Percentiles rank a stretch among this genome's conserved stretches.
Conservation (phyloP, 2,113 vertebrate species). For the Lepisosteus osseus region DNA sequence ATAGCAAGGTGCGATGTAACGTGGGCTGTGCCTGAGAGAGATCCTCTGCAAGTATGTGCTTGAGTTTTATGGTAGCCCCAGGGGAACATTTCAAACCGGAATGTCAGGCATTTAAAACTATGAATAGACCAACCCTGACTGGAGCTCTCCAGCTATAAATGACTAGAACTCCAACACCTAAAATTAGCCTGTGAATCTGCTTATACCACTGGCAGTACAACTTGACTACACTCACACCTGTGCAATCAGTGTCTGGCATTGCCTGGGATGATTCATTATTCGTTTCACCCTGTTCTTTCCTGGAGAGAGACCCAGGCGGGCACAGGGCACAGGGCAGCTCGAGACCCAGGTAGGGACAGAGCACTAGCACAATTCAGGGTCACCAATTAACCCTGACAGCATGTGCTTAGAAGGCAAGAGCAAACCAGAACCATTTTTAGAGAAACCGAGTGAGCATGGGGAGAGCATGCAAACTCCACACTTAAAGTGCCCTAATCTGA, state of each 20-base stretch:
- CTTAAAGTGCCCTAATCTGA: too few species aligned
- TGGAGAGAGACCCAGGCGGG: too few species aligned
- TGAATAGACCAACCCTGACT: constrained; percentile 2
- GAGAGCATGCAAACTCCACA: too few species aligned
- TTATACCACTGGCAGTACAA: too few species aligned
- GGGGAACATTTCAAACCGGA: constrained; percentile 33
- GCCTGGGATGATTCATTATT: neutral
- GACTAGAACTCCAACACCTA: neutral
- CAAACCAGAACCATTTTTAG: too few species aligned
- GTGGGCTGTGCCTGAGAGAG: constrained; percentile 7
- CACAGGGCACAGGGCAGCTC: too few species aligned
- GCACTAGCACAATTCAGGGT: too few species aligned
- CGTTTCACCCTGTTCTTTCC: too few species aligned
- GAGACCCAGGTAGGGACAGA: too few species aligned
- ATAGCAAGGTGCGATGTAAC: neutral
- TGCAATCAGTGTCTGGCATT: neutral
- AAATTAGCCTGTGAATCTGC: constrained; percentile 2
- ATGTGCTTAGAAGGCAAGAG: too few species aligned
- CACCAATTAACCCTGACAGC: too few species aligned
- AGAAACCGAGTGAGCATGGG: too few species aligned
- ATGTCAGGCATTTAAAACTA: constrained; percentile 34
- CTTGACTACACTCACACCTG: neutral
- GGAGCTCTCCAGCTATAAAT: neutral
- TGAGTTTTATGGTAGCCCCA: constrained; percentile 22
- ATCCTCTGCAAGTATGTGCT: constrained; percentile 31